Percentiles rank a stretch among this genome's conserved stretches.
phyloP scores from a whole-genome alignment of 1,140 invertebrate species.

The Camponotus floridanus region DNA sequence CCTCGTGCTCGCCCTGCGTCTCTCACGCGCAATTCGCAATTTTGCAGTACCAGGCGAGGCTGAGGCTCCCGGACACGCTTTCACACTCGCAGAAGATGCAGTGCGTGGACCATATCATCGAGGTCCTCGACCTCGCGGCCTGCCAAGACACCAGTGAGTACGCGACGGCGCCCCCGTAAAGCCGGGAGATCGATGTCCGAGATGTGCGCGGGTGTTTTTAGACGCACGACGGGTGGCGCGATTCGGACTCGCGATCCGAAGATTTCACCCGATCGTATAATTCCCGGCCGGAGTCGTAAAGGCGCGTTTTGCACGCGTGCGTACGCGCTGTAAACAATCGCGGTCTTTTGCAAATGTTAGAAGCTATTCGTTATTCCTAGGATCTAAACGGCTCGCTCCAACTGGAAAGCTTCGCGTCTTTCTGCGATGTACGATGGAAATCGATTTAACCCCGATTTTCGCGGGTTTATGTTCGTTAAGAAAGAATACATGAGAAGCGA shows the following conservation, averaged over 20 bases:
- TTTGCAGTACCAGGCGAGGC: slow-evolving; percentile 82
- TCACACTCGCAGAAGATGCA: slow-evolving; percentile 91
- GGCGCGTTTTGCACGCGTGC: not conserved
- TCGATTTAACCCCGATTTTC: slow-evolving; percentile 1
- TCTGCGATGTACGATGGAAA: slow-evolving; percentile 7
- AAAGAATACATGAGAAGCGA: not conserved
- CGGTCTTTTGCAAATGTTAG: not conserved
- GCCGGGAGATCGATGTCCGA: slow-evolving; percentile 18
- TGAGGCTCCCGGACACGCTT: slow-evolving; percentile 91
- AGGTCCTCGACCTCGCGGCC: slow-evolving; percentile 91
- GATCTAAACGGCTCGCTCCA: slow-evolving; percentile 15
- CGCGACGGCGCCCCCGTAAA: slow-evolving; percentile 38
- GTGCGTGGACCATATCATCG: slow-evolving; percentile 93
- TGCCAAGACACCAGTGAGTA: slow-evolving; percentile 93
- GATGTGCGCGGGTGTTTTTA: slow-evolving; percentile 21
- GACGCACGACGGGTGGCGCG: not conserved
- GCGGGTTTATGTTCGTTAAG: not conserved
- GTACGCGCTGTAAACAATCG: slow-evolving; percentile 20
- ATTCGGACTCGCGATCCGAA: not conserved
- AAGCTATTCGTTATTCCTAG: not conserved
- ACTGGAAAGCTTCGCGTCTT: not conserved
- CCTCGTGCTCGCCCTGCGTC: too few relatives aligned
- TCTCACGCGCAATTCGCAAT: not conserved
- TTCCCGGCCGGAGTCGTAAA: not conserved
- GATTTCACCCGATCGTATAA: slow-evolving; percentile 19